Conservation (phyloP, 2,888 invertebrate species). For the Axea sp. region DNA sequence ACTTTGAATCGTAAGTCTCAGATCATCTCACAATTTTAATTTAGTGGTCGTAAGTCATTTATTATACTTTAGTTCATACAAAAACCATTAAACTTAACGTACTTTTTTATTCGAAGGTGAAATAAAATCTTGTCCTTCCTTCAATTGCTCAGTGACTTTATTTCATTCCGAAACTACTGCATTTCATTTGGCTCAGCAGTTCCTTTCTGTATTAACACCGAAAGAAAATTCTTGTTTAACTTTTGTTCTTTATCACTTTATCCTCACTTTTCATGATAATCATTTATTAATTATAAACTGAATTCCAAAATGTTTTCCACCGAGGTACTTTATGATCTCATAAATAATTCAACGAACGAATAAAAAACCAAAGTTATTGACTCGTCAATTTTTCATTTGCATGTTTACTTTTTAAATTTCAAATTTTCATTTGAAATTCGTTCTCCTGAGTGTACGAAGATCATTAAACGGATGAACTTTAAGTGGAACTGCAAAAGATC, state of each 20-base stretch:
- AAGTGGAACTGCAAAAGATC: constrained; percentile 15
- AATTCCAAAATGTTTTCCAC: too few species aligned
- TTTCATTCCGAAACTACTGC: too few species aligned
- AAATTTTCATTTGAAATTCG: constrained; percentile 3
- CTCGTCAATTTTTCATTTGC: constrained; percentile 11
- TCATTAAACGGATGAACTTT: constrained; percentile 14
- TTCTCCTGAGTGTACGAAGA: neutral
- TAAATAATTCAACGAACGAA: constrained; percentile 18
- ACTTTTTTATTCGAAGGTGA: constrained; percentile 7
- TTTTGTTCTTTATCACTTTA: too few species aligned
- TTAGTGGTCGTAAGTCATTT: constrained; percentile 20
- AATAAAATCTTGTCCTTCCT: neutral
- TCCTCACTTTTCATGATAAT: too few species aligned
- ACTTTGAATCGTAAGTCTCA: constrained; percentile 12
- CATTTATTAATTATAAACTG: too few species aligned
- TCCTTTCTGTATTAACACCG: too few species aligned
- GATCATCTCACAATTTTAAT: constrained; percentile 32
- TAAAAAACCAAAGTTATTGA: constrained; percentile 12
- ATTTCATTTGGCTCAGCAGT: too few species aligned
- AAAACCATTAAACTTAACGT: constrained; percentile 1
- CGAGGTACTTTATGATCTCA: too few species aligned
- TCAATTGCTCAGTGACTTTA: neutral
- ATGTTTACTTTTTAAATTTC: constrained; percentile 11
- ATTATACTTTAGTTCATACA: constrained; percentile 14
- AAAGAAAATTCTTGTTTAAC: too few species aligned